These are phyloP conservation scores for Numenius phaeopus DNA, from an alignment of 2,797 vertebrate genomes.

Conservation along the genomic window DNA sequence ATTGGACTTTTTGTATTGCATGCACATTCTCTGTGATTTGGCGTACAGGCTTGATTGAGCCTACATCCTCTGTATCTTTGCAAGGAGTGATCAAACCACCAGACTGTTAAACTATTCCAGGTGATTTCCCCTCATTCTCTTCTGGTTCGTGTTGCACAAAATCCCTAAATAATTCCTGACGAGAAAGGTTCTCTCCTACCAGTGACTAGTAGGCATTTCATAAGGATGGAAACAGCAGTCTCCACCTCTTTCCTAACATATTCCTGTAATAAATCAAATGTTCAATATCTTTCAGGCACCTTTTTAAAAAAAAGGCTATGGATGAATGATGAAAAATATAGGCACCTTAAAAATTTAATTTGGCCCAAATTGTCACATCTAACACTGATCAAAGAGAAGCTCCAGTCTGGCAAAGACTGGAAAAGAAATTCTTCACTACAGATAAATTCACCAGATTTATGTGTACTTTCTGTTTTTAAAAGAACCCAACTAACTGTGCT, in stretches of 20 bases:
- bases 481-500: not conserved
- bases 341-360: not conserved
- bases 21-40: not conserved
- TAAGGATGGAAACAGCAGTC: not conserved
- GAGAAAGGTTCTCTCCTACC: not conserved
- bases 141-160: not conserved
- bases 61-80: not conserved
- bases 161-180: not conserved
- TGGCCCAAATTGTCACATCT: not conserved
- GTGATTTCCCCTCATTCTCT: not conserved
- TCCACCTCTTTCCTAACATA: not conserved
- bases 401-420: not conserved
- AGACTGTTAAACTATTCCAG: constrained; percentile 1
- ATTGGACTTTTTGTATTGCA: not conserved
- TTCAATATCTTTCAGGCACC: not conserved
- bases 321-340: not conserved
- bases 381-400: not conserved
- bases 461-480: not conserved
- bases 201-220: not conserved
- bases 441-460: constrained; percentile 19
- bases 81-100: constrained; percentile 3
- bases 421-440: not conserved
- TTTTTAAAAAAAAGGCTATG: not conserved
- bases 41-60: not conserved
- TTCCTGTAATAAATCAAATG: constrained; percentile 5